Percentiles rank a stretch among this genome's conserved stretches.
Conservation (phyloP, 2,888 invertebrate species). For the Zootermopsis nevadensis region DNA sequence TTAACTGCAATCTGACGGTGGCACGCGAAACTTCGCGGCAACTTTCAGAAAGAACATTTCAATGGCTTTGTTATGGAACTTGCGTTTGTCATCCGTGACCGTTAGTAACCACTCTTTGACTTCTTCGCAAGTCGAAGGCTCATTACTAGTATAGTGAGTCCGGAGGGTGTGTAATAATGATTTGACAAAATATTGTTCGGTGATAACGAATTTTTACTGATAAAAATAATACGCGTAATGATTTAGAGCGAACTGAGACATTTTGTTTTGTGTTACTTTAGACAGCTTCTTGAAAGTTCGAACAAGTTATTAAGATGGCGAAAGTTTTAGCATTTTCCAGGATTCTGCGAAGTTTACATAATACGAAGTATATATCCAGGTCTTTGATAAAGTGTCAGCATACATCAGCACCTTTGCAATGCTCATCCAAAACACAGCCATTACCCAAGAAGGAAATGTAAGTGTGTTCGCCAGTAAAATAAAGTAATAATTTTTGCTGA, state of each 20-base stretch:
- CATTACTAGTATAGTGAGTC: too few relatives aligned
- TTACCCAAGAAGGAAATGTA: constrained; percentile 7
- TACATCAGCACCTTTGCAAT: not conserved
- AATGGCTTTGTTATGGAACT: too few relatives aligned
- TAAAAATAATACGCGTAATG: not conserved
- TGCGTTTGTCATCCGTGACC: too few relatives aligned
- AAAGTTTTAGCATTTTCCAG: not conserved
- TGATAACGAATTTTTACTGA: not conserved
- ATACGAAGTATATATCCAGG: not conserved
- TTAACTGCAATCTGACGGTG: too few relatives aligned
- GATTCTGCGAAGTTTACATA: not conserved
- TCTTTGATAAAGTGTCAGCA: not conserved
- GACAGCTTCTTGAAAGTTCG: not conserved
- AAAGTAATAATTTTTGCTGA: not conserved
- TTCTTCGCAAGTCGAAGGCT: too few relatives aligned
- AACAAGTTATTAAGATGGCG: not conserved
- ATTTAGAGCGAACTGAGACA: not conserved
- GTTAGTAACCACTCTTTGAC: too few relatives aligned
- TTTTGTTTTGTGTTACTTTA: not conserved
- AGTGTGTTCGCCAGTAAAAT: not conserved
- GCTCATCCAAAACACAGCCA: constrained; percentile 6
- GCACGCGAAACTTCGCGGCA: too few relatives aligned
- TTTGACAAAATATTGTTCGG: not conserved
- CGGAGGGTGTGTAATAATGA: not conserved
- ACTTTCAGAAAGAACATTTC: too few relatives aligned